Base-by-base conservation (phyloP, 1,140 invertebrate species). In the Physella acuta region DNA sequence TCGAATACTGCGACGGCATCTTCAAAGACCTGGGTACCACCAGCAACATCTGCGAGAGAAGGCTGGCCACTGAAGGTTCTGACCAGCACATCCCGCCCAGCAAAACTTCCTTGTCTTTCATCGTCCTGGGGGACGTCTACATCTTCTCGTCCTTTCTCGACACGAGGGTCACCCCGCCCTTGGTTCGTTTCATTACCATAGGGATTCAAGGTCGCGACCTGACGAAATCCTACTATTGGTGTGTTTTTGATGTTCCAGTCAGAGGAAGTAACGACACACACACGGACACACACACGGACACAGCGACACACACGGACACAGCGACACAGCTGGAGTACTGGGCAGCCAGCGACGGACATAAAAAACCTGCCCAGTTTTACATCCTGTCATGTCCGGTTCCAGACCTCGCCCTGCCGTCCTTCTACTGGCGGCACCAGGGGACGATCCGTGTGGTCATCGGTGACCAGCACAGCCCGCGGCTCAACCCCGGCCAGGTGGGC, bases 91-190 rank as follows among this genome's bases (percentile, higher is more conserved):
- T 52, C 0, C 28, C 30, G 4, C 16, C 37, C 20, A 51, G 44
- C 26, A 52, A 3, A 36, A 33, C 49, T 52, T 64, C 62, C 5
- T 11, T 67, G 17, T 26, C 24, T 31, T 72, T 73, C 30, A 51
- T 51, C 28, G 20, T 34, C 28, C 39, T 73, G 2, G 53, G 67
- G 0, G 68, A 73, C 26, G 16, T 73, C 5, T 28, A 8, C 16
- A 36, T 73, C 16, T 73, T 60, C 58, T 73, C 71, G 3, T 62
- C 67, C 30, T 73, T 70, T 52, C 58, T 70, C 14, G 71, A 73
- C 31, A 30, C 1, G 30, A 44, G 71, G 11, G 20, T 20, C 0
- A 8, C 17, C 8, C 16, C 20, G 3, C 34, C 31, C 3, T 26
- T 33, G 26, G 52, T 73, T 20, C 71, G 68, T 3, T 33, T 70